Percentiles rank a stretch among this genome's conserved stretches.
Evolutionary conservation across 1,140 invertebrate species (phyloP).

Genomic region (Episyrphus balteatus): DNA sequence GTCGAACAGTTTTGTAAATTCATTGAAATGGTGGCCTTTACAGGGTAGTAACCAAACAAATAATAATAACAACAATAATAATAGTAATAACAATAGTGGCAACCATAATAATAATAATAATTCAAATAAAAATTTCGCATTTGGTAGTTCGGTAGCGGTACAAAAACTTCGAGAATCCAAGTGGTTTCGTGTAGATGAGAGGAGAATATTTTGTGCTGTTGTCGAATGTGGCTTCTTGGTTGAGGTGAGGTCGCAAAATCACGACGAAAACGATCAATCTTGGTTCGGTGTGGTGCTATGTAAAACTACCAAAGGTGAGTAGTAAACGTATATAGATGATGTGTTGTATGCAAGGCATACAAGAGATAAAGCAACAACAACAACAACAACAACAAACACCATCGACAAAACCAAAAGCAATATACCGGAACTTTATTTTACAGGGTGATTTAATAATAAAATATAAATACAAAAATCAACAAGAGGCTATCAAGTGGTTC

Average conservation of each 20-base stretch:
- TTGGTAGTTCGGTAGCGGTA: slow-evolving; percentile 51
- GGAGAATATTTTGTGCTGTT: slow-evolving; percentile 52
- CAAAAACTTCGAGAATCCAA: slow-evolving; percentile 55
- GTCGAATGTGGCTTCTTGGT: slow-evolving; percentile 56
- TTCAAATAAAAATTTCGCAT: slow-evolving; percentile 27
- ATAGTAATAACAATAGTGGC: slow-evolving; percentile 15
- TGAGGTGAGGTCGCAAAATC: slow-evolving; percentile 42
- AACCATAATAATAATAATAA: slow-evolving; percentile 10
- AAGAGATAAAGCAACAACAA: too few species aligned
- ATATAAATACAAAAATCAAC: too few species aligned
- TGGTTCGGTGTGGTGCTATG: slow-evolving; percentile 50
- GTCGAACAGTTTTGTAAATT: slow-evolving; percentile 34
- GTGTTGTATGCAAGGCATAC: neutral
- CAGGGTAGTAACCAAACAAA: slow-evolving; percentile 24
- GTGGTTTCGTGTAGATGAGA: slow-evolving; percentile 54
- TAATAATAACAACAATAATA: slow-evolving; percentile 1
- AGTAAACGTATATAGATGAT: neutral
- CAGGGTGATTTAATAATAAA: neutral
- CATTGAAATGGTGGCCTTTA: slow-evolving; percentile 34
- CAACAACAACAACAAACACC: too few species aligned
- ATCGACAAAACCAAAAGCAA: neutral
- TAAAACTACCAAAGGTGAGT: slow-evolving; percentile 54
- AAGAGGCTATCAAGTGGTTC: too few species aligned
- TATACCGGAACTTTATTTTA: neutral
- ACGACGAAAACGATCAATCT: slow-evolving; percentile 31